Percentiles rank a stretch among this genome's conserved stretches.
Evolutionary conservation across 2,888 invertebrate species (phyloP).

Genomic region (Arrhopalites spinosus): DNA sequence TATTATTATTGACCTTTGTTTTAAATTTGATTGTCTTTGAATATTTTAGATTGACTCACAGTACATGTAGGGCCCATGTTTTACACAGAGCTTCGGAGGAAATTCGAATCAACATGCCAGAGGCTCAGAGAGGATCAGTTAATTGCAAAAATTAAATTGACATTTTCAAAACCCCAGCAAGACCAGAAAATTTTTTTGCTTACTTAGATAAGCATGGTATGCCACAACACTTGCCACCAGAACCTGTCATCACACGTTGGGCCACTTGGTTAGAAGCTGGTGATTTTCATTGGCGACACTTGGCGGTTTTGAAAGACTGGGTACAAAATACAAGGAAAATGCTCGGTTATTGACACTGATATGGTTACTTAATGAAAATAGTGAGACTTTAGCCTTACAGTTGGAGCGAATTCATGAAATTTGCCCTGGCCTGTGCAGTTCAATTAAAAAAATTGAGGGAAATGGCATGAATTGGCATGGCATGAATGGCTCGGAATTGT

Average conservation of each 20-base stretch:
- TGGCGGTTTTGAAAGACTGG: not conserved
- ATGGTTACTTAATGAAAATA: not conserved
- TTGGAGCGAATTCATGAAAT: conserved; percentile 19
- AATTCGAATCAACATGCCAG: not conserved
- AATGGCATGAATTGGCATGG: no score
- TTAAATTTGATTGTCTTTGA: no score
- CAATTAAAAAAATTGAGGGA: not conserved
- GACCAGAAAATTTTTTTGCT: not conserved
- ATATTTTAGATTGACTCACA: not conserved
- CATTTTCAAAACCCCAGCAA: not conserved
- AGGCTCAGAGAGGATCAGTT: not conserved
- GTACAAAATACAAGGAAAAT: not conserved
- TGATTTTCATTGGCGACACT: not conserved
- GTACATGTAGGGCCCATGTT: conserved; percentile 14
- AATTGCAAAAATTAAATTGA: conserved; percentile 4
- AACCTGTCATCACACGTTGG: conserved; percentile 12
- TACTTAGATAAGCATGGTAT: not conserved
- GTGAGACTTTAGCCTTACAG: not conserved
- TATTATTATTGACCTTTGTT: no score
- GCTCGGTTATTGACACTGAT: not conserved
- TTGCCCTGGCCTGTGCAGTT: not conserved
- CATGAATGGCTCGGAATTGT: not conserved
- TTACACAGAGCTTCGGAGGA: conserved; percentile 8
- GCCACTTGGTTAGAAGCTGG: conserved; percentile 7
- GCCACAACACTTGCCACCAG: not conserved